A percentile compares a stretch with the other conserved stretches of the same genome.
Conservation (phyloP, 2,797 vertebrate genomes). For the Cynopterus sphinx region DNA sequence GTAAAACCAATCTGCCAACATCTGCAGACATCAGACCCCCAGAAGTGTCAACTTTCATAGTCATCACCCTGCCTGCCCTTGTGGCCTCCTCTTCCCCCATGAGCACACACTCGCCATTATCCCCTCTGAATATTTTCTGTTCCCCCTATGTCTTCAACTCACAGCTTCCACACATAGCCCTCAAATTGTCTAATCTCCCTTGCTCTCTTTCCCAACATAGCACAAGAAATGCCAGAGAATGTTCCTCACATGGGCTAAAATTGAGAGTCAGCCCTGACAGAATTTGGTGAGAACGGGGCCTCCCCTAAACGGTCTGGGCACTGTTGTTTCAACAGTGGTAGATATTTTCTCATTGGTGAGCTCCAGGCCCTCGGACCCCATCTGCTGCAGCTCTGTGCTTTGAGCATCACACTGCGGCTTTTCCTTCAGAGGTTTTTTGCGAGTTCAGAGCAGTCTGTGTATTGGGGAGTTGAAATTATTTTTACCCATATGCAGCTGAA, state of each 20-base stretch:
- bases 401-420: constrained; percentile 22
- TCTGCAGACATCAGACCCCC: not conserved
- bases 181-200: not conserved
- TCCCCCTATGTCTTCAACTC: not conserved
- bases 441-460: constrained; percentile 71
- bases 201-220: not conserved
- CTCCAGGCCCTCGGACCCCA: not conserved
- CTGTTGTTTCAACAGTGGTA: not conserved
- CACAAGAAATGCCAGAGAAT: not conserved
- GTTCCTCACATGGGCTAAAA: not conserved
- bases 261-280: not conserved
- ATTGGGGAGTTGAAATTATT: constrained; percentile 77
- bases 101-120: not conserved
- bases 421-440: constrained; percentile 72
- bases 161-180: not conserved
- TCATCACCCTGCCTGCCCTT: not conserved
- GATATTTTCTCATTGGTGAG: not conserved
- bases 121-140: not conserved
- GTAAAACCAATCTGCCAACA: not conserved
- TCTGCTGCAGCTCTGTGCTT: constrained; percentile 25
- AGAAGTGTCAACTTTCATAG: not conserved
- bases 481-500: constrained; percentile 74
- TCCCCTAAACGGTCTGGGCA: not conserved
- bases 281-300: not conserved
- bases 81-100: not conserved